Evolutionary conservation across 2,113 vertebrate species (phyloP).

Genomic region (Nicator chloris): DNA sequence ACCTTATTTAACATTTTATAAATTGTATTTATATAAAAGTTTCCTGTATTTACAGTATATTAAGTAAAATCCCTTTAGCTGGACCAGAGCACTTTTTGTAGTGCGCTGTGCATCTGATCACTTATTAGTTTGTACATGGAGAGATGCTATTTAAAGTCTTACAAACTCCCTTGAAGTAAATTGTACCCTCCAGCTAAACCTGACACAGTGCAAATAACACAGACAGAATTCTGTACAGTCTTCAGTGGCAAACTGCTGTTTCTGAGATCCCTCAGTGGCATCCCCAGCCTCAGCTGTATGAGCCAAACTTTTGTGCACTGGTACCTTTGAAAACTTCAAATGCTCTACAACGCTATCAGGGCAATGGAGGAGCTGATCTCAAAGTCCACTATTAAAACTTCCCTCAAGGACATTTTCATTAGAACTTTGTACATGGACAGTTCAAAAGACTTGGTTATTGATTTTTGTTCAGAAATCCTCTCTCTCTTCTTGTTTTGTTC

Average conservation of each 20-base stretch:
- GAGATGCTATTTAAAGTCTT: conserved; percentile 66
- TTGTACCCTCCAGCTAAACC: conserved; percentile 70
- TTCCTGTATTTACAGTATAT: conserved; percentile 37
- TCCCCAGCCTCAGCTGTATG: conserved; percentile 21
- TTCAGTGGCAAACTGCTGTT: conserved; percentile 37
- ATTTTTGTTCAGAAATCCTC: conserved; percentile 75
- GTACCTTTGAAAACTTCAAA: conserved; percentile 71
- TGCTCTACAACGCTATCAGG: conserved; percentile 33
- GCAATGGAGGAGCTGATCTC: conserved; percentile 59
- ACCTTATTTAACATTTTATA: conserved; percentile 31
- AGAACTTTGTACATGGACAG: conserved; percentile 74
- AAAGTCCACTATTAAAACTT: conserved; percentile 73
- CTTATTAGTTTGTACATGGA: conserved; percentile 69
- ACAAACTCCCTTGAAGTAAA: conserved; percentile 69
- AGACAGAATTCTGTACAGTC: neutral
- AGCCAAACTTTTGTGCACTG: conserved; percentile 60
- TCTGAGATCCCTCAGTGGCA: conserved; percentile 57
- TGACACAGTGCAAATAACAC: conserved; percentile 59
- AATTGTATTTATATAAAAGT: conserved; percentile 15
- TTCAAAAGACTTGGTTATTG: conserved; percentile 71
- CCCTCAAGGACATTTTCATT: conserved; percentile 74
- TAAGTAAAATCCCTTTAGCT: conserved; percentile 38
- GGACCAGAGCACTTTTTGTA: neutral
- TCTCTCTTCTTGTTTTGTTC: conserved; percentile 65
- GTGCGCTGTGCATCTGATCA: conserved; percentile 20